Conservation (phyloP, 2,888 invertebrate species). For the Nymphalis urticae region DNA sequence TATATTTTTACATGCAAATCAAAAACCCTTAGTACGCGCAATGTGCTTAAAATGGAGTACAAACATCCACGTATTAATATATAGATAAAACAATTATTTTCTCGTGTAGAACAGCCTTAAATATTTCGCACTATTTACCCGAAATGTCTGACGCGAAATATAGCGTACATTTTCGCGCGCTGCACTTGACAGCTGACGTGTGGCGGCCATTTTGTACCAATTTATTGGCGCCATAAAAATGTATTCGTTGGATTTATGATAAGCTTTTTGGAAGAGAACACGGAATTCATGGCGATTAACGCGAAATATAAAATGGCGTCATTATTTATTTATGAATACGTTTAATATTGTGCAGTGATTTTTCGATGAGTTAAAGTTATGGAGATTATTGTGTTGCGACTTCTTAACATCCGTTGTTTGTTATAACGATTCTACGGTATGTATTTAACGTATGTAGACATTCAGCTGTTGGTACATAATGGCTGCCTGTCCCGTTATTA, state of each 20-base stretch:
- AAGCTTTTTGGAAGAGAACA: neutral
- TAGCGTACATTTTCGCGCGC: slow-evolving; percentile 34
- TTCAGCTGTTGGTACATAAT: too few relatives aligned
- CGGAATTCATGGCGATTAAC: slow-evolving; percentile 4
- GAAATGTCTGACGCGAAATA: slow-evolving; percentile 13
- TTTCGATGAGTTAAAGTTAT: neutral
- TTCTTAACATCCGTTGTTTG: too few relatives aligned
- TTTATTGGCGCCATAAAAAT: slow-evolving; percentile 44
- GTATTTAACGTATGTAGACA: too few relatives aligned
- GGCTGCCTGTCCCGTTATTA: too few relatives aligned
- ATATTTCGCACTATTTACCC: slow-evolving; percentile 17
- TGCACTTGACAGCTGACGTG: slow-evolving; percentile 47
- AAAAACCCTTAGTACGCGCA: too few relatives aligned
- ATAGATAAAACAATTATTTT: neutral
- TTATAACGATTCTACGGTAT: too few relatives aligned
- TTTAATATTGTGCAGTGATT: slow-evolving; percentile 2
- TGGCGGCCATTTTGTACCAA: slow-evolving; percentile 46
- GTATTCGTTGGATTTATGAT: slow-evolving; percentile 39
- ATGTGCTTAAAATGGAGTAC: too few relatives aligned
- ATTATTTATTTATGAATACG: slow-evolving; percentile 9
- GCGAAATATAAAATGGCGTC: neutral
- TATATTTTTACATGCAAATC: too few relatives aligned
- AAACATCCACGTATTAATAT: too few relatives aligned
- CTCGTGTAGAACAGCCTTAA: neutral
- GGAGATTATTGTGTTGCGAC: too few relatives aligned